phyloP scores from a whole-genome alignment of 2,888 invertebrate genomes.

The Artemia sp. region DNA sequence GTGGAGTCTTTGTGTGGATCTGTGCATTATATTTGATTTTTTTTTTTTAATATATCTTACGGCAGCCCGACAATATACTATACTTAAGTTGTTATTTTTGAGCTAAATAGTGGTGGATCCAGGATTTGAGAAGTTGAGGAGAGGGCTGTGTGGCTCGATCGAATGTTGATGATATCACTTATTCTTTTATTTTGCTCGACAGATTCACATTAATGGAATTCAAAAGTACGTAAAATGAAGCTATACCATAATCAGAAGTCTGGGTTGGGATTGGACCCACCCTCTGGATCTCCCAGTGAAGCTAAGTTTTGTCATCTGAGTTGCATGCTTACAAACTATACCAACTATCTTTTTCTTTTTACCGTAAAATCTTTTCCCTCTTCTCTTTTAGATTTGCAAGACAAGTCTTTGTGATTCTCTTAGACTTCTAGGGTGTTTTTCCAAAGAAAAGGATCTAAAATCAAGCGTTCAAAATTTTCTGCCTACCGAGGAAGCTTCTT shows the following conservation, averaged over 20 bases:
- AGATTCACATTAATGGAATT: too few relatives aligned
- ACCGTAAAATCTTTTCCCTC: not conserved
- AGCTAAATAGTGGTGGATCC: too few relatives aligned
- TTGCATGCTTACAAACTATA: not conserved
- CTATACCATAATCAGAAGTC: not conserved
- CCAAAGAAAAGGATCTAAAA: constrained; percentile 37
- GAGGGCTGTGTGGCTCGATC: too few relatives aligned
- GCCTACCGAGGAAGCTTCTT: constrained; percentile 34
- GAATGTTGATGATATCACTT: too few relatives aligned
- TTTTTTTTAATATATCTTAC: too few relatives aligned
- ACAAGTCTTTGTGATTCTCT: constrained; percentile 85
- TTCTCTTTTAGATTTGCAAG: constrained; percentile 56
- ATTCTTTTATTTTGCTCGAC: too few relatives aligned
- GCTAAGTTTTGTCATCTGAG: not conserved
- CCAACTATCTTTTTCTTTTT: constrained; percentile 22
- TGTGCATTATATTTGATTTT: too few relatives aligned
- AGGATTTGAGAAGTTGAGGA: too few relatives aligned
- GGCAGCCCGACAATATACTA: too few relatives aligned
- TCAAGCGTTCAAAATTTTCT: constrained; percentile 34
- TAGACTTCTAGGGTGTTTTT: constrained; percentile 77
- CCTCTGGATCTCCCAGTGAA: not conserved
- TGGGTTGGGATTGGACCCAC: not conserved
- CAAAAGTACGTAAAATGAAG: too few relatives aligned
- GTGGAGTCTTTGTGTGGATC: too few relatives aligned
- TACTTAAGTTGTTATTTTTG: too few relatives aligned